Evolutionary conservation across 2,113 vertebrate genomes (phyloP).

Genomic region (Euleptes europaea): DNA sequence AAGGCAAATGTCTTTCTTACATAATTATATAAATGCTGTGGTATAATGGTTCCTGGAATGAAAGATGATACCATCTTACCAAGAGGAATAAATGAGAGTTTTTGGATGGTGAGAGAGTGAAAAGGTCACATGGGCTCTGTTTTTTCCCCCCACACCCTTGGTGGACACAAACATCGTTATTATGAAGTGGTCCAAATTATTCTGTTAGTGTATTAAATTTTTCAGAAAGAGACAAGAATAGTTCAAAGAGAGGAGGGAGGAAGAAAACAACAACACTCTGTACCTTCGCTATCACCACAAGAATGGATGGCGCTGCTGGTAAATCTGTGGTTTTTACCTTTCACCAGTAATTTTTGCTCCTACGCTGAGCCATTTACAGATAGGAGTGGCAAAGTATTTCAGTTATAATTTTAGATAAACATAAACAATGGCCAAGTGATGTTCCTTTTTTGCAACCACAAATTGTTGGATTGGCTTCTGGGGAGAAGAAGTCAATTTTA

Average conservation of each 20-base stretch:
- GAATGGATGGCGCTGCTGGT: neutral
- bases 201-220: neutral
- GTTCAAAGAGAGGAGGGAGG: no score
- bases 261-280: neutral
- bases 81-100: neutral
- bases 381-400: neutral
- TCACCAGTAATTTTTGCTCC: slow-evolving; percentile 1
- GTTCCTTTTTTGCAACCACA: slow-evolving; percentile 2
- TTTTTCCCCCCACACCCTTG: neutral
- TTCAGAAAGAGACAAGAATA: slow-evolving; percentile 11
- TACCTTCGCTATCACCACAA: neutral
- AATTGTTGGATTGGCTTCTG: slow-evolving; percentile 2
- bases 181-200: neutral
- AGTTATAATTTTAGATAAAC: slow-evolving; percentile 19
- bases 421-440: neutral
- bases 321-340: slow-evolving; percentile 14
- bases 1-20: neutral
- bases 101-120: neutral
- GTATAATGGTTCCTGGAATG: neutral
- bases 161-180: neutral
- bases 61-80: neutral
- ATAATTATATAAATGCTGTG: neutral
- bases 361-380: neutral
- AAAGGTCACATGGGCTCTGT: neutral
- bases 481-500: neutral